Conservation (phyloP, 2,888 invertebrate genomes). For the Teinopalpus imperialis region DNA sequence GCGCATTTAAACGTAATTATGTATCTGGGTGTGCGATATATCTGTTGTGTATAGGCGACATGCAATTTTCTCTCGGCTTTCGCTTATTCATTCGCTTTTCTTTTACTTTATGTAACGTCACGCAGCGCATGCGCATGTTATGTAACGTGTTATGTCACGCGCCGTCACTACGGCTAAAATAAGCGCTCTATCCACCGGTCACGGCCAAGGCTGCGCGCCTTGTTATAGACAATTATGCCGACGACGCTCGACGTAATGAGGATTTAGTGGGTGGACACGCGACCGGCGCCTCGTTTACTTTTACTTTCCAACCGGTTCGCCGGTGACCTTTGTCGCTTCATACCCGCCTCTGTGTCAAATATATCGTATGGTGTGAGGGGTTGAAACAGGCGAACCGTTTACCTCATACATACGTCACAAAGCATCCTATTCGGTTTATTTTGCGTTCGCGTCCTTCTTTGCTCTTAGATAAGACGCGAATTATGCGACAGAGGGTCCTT, state of each 20-base stretch:
- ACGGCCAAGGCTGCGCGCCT: slow-evolving; percentile 78
- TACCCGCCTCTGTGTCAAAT: slow-evolving; percentile 40
- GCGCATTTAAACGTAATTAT: slow-evolving; percentile 1
- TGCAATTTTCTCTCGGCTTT: slow-evolving; percentile 71
- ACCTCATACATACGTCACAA: too few species aligned
- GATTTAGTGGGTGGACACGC: slow-evolving; percentile 78
- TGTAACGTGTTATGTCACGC: slow-evolving; percentile 73
- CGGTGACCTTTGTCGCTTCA: slow-evolving; percentile 57
- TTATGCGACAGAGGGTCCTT: slow-evolving; percentile 26
- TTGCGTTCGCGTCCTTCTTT: background rate
- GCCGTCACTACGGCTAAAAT: slow-evolving; percentile 76
- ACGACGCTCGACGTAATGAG: slow-evolving; percentile 69
- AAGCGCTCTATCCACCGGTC: slow-evolving; percentile 75
- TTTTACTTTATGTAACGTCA: slow-evolving; percentile 43
- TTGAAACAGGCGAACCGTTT: too few species aligned
- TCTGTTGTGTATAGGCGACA: too few species aligned
- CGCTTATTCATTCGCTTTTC: too few species aligned
- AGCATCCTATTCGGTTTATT: too few species aligned
- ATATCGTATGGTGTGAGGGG: slow-evolving; percentile 2
- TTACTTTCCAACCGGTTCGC: slow-evolving; percentile 76
- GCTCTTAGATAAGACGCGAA: slow-evolving; percentile 7
- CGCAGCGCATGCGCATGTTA: slow-evolving; percentile 44
- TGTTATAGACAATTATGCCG: slow-evolving; percentile 70
- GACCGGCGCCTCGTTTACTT: slow-evolving; percentile 63
- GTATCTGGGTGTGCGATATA: background rate